A percentile compares a stretch with the other conserved stretches of the same genome.
Evolutionary conservation across 2,797 vertebrate genomes (phyloP).

Genomic region (Eidolon dupreanum): DNA sequence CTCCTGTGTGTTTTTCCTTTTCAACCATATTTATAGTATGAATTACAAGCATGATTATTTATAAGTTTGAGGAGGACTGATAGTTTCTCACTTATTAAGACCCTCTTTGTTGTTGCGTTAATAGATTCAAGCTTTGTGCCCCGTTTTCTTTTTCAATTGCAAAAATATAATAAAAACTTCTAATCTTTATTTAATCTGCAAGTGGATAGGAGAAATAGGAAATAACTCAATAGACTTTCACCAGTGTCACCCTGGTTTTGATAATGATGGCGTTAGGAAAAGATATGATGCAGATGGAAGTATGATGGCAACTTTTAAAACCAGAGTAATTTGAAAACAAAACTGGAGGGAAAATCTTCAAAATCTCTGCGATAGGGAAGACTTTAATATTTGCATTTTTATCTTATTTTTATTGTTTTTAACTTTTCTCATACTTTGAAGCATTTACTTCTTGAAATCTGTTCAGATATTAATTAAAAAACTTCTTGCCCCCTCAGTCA

Average conservation of each 20-base stretch:
- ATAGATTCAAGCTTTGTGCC: background rate
- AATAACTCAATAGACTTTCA: background rate
- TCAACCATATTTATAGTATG: background rate
- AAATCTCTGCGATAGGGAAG: background rate
- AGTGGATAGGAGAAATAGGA: background rate
- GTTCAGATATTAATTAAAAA: slow-evolving; percentile 12
- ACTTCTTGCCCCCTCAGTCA: background rate
- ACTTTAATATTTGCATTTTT: slow-evolving; percentile 24
- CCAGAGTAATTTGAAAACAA: slow-evolving; percentile 30
- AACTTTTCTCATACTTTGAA: slow-evolving; percentile 10
- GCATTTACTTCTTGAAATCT: background rate
- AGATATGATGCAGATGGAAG: background rate
- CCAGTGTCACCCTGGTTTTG: background rate
- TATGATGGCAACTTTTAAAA: background rate
- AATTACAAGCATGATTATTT: background rate
- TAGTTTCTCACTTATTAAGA: slow-evolving; percentile 16
- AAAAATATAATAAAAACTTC: background rate
- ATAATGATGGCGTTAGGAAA: background rate
- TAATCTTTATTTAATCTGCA: background rate
- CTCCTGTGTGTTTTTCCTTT: background rate
- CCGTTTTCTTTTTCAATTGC: background rate
- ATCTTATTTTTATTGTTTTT: slow-evolving; percentile 9
- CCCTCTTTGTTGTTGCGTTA: background rate
- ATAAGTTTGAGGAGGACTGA: background rate
- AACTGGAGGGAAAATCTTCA: background rate